Conservation (phyloP, 1,140 invertebrate genomes). For the Ceratosolen fusciceps region DNA sequence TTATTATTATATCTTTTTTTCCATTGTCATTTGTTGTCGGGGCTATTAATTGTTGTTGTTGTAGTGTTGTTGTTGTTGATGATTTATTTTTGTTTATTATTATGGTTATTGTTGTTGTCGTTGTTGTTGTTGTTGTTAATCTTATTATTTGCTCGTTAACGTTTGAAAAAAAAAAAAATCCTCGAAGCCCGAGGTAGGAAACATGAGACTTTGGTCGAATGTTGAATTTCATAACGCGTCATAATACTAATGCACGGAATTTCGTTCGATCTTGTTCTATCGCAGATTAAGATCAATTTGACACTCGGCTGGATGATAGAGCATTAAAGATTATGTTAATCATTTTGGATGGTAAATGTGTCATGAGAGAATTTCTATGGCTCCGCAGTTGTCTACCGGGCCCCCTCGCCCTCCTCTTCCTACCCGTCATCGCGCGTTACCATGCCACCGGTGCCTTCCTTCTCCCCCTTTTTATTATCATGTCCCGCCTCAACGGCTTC, state of each 20-base stretch:
- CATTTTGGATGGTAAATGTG: conserved; percentile 1
- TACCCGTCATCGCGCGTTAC: too few species aligned
- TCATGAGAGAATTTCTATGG: background rate
- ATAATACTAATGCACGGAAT: background rate
- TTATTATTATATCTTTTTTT: too few species aligned
- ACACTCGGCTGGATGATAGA: conserved; percentile 4
- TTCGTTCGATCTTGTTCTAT: conserved; percentile 13
- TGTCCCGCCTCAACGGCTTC: background rate
- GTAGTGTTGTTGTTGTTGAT: background rate
- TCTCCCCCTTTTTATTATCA: background rate
- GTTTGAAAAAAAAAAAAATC: background rate
- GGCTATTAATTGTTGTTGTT: background rate
- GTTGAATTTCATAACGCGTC: background rate
- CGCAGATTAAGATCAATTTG: conserved; percentile 20
- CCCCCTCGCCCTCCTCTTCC: too few species aligned
- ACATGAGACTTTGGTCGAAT: background rate
- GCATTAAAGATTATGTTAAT: conserved; percentile 22
- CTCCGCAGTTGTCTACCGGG: background rate
- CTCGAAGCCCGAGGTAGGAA: background rate
- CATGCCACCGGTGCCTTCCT: too few species aligned
- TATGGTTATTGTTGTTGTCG: background rate
- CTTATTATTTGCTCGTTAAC: background rate
- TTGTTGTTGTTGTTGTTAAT: too few species aligned
- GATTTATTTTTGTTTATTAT: background rate
- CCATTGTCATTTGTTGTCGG: too few species aligned